These are phyloP conservation scores for Isoperla grammatica DNA, from an alignment of 2,888 invertebrate species.

Conservation along the genomic window DNA sequence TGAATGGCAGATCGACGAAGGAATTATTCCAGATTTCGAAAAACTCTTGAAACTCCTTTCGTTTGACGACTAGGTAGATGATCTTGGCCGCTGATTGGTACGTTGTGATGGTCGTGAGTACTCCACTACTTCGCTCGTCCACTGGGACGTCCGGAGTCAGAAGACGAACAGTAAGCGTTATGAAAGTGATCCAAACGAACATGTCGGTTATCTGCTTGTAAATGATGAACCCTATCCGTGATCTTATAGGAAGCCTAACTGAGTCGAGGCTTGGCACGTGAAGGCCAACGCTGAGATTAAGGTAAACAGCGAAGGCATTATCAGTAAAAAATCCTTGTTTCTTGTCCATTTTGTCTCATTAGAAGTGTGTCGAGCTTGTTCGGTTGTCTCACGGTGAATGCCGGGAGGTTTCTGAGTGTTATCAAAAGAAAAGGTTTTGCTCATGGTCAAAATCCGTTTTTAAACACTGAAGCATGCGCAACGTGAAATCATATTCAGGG, in stretches of 20 bases:
- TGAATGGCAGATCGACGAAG: not conserved
- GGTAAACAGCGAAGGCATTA: no score
- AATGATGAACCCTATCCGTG: not conserved
- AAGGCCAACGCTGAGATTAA: not conserved
- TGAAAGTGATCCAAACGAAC: not conserved
- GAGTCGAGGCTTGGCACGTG: not conserved
- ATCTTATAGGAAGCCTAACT: not conserved
- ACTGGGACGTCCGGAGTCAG: not conserved
- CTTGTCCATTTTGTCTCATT: no score
- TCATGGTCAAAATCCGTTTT: no score
- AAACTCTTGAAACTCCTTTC: not conserved
- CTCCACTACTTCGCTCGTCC: constrained; percentile 6
- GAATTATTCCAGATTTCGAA: not conserved
- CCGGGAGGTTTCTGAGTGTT: no score
- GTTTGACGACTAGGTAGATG: not conserved
- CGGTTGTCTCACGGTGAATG: no score
- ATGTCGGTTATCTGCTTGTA: not conserved
- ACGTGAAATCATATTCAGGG: no score
- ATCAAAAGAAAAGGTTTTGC: no score
- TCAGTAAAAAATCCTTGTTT: no score
- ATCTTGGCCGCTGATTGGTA: constrained; percentile 1
- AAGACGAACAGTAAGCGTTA: constrained; percentile 2
- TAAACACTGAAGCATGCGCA: no score
- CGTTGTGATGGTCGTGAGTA: constrained; percentile 6
- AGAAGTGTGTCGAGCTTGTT: no score